Evolutionary conservation across 2,888 invertebrate genomes (phyloP).

Genomic region (Apoda limacodes): DNA sequence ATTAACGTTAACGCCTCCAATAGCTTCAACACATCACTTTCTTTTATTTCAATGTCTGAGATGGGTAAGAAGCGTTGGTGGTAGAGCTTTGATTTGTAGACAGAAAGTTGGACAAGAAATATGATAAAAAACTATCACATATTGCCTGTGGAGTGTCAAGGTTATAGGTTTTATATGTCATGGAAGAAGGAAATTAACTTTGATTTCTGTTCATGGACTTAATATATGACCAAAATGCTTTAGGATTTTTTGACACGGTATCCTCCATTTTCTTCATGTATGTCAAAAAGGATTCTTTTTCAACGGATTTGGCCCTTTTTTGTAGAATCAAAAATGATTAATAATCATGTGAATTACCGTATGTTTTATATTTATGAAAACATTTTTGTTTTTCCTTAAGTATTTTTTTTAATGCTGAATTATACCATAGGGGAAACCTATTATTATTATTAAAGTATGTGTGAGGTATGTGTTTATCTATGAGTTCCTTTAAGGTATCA

Average conservation of each 20-base stretch:
- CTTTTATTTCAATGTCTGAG: background rate
- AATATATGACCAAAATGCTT: constrained; percentile 16
- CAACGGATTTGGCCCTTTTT: background rate
- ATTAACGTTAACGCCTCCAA: too few relatives aligned
- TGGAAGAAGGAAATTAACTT: constrained; percentile 13
- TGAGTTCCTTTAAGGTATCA: constrained; percentile 2
- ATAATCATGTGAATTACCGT: background rate
- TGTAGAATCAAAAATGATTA: background rate
- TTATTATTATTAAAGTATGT: too few relatives aligned
- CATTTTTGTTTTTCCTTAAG: constrained; percentile 7
- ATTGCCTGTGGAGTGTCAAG: constrained; percentile 10
- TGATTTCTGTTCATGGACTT: constrained; percentile 13
- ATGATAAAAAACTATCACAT: constrained; percentile 17
- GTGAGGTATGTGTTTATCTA: constrained; percentile 2
- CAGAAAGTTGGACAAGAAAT: constrained; percentile 8
- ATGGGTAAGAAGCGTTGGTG: too few relatives aligned
- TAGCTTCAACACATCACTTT: background rate
- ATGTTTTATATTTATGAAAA: background rate
- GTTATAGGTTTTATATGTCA: constrained; percentile 8
- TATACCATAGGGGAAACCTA: constrained; percentile 17
- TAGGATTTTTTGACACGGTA: constrained; percentile 10
- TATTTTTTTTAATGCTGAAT: constrained; percentile 15
- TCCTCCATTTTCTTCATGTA: background rate
- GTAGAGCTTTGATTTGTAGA: background rate
- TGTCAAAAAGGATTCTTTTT: background rate